A percentile compares a stretch with the other conserved stretches of the same genome.
Conservation (phyloP, 2,888 invertebrate genomes). For the Anticlea derivata region DNA sequence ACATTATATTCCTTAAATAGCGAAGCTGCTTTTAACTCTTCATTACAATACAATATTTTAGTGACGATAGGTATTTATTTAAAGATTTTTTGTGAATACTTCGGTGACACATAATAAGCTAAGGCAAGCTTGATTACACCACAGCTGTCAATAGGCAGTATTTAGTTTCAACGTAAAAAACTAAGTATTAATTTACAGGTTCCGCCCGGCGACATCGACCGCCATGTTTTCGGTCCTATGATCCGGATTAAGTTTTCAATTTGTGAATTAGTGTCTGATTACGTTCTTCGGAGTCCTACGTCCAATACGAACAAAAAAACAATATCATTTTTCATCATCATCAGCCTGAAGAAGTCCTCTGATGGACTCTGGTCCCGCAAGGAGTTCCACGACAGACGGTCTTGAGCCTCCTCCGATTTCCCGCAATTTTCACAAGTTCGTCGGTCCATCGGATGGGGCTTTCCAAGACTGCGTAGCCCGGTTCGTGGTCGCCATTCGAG, state of each 20-base stretch:
- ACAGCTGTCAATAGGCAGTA: slow-evolving; percentile 59
- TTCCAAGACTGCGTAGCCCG: no score
- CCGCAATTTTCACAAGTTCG: no score
- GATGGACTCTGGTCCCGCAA: no score
- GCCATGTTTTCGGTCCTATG: slow-evolving; percentile 50
- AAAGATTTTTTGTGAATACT: not conserved
- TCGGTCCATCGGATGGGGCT: no score
- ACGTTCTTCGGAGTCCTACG: slow-evolving; percentile 41
- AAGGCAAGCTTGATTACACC: slow-evolving; percentile 48
- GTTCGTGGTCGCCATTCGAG: no score
- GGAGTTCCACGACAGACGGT: no score
- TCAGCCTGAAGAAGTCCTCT: no score
- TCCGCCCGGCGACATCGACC: slow-evolving; percentile 34
- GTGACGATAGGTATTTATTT: no score
- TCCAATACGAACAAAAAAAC: slow-evolving; percentile 1
- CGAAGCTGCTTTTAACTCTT: not conserved
- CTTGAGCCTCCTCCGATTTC: no score
- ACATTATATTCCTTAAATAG: slow-evolving; percentile 5
- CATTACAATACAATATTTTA: no score
- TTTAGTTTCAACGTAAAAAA: slow-evolving; percentile 61
- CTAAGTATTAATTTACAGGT: slow-evolving; percentile 47
- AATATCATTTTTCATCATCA: no score
- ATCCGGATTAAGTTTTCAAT: slow-evolving; percentile 51
- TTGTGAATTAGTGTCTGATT: slow-evolving; percentile 56
- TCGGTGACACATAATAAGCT: slow-evolving; percentile 30